Evolutionary conservation across 2,113 vertebrate species (phyloP).

Genomic region (Eonycteris spelaea): DNA sequence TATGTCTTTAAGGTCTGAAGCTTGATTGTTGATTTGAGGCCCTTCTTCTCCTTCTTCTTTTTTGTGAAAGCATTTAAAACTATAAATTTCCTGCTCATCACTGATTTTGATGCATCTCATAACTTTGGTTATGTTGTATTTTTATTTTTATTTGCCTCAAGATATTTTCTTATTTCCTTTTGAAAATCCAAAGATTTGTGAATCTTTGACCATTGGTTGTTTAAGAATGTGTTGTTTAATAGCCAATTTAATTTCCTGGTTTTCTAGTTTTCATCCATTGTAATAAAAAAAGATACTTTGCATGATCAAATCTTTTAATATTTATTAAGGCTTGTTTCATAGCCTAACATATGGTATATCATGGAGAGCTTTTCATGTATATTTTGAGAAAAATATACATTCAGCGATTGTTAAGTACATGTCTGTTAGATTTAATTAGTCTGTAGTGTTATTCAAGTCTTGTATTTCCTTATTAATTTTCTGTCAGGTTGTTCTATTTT

Average conservation of each 20-base stretch:
- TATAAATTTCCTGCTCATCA: background rate
- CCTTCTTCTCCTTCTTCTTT: background rate
- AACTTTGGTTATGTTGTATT: background rate
- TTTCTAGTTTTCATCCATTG: background rate
- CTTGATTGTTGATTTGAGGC: background rate
- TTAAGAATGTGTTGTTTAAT: background rate
- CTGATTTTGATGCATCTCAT: background rate
- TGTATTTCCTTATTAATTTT: background rate
- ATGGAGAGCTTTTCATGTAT: no score
- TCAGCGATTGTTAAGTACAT: no score
- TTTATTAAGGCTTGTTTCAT: background rate
- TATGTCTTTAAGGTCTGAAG: background rate
- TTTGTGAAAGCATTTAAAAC: background rate
- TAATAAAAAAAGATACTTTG: no score
- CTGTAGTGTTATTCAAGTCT: no score
- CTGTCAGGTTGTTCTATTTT: background rate
- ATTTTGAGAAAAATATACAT: no score
- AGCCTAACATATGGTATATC: background rate
- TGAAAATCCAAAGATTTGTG: background rate
- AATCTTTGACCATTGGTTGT: background rate
- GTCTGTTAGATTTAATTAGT: no score
- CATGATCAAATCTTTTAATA: background rate
- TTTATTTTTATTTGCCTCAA: background rate
- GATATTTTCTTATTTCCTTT: background rate
- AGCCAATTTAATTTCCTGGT: background rate